Evolutionary conservation across 2,113 vertebrate species (phyloP).

Genomic region (Gymnorhina tibicen): DNA sequence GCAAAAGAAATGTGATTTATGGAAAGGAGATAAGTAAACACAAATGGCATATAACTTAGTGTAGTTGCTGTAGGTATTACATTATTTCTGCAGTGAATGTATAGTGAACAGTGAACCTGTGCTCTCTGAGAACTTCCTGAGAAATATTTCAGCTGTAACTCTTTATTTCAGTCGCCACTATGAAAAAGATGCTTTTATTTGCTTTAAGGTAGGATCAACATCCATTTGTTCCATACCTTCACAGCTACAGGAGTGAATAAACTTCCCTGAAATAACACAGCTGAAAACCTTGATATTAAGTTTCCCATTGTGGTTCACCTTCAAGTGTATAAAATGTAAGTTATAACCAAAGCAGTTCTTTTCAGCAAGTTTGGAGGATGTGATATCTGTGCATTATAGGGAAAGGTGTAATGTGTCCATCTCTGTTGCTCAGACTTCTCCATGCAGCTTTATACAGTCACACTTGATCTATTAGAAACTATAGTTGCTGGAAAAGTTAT

Average conservation of each 20-base stretch:
- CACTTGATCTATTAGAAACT: neutral
- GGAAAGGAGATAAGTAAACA: neutral
- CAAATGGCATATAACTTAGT: neutral
- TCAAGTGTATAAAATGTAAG: neutral
- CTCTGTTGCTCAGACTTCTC: neutral
- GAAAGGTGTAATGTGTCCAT: neutral
- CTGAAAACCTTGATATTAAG: neutral
- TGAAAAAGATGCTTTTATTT: neutral
- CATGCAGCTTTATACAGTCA: neutral
- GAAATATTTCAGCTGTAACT: neutral
- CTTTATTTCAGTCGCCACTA: neutral
- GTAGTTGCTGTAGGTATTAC: neutral
- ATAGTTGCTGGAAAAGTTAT: slow-evolving; percentile 26
- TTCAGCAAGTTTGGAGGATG: neutral
- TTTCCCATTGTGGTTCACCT: neutral
- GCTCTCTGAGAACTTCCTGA: neutral
- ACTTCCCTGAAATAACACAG: neutral
- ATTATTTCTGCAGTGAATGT: neutral
- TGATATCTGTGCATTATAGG: neutral
- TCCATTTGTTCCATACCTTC: neutral
- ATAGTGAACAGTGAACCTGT: neutral
- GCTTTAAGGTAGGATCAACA: neutral
- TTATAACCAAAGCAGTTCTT: neutral
- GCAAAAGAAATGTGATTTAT: neutral
- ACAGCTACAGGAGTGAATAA: neutral